These are phyloP conservation scores for Isotomurus palustris DNA, from an alignment of 2,888 invertebrate genomes.

Conservation along the genomic window DNA sequence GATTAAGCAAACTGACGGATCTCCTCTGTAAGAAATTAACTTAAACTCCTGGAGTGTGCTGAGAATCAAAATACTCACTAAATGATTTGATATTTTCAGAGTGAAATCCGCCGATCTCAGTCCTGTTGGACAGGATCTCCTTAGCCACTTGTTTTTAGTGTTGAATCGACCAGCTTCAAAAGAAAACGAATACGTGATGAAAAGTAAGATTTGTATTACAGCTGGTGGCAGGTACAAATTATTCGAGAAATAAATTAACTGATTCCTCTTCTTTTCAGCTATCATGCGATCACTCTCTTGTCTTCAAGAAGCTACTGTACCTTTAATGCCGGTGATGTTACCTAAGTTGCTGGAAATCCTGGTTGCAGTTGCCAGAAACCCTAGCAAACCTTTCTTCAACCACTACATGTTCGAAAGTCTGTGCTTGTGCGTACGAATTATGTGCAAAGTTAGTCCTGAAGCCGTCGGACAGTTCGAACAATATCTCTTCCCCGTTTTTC, in stretches of 20 bases:
- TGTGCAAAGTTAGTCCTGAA: conserved; percentile 72
- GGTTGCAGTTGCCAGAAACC: conserved; percentile 79
- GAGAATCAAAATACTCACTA: background rate
- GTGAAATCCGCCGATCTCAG: conserved; percentile 61
- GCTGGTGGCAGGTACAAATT: background rate
- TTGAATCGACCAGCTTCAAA: conserved; percentile 68
- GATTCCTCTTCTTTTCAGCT: conserved; percentile 56
- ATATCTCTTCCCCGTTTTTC: conserved; percentile 89
- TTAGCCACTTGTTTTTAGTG: conserved; percentile 70
- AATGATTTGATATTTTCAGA: conserved; percentile 49
- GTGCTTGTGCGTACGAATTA: conserved; percentile 80
- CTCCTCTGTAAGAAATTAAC: conserved; percentile 54
- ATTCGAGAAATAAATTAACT: background rate
- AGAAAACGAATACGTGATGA: conserved; percentile 98
- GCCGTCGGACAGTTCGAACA: conserved; percentile 86
- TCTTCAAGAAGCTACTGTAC: conserved; percentile 73
- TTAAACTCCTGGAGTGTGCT: background rate
- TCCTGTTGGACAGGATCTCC: conserved; percentile 64
- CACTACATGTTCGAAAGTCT: conserved; percentile 96
- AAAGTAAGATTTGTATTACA: conserved; percentile 57
- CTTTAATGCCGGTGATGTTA: conserved; percentile 72
- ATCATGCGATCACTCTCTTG: conserved; percentile 83
- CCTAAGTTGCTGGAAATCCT: conserved; percentile 81
- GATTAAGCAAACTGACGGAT: conserved; percentile 61
- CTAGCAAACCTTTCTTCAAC: conserved; percentile 95